Percentiles rank a stretch among this genome's conserved stretches.
These are phyloP conservation scores for Grammomys dolichurus DNA, from an alignment of 2,113 vertebrate genomes.

Conservation along the genomic window DNA sequence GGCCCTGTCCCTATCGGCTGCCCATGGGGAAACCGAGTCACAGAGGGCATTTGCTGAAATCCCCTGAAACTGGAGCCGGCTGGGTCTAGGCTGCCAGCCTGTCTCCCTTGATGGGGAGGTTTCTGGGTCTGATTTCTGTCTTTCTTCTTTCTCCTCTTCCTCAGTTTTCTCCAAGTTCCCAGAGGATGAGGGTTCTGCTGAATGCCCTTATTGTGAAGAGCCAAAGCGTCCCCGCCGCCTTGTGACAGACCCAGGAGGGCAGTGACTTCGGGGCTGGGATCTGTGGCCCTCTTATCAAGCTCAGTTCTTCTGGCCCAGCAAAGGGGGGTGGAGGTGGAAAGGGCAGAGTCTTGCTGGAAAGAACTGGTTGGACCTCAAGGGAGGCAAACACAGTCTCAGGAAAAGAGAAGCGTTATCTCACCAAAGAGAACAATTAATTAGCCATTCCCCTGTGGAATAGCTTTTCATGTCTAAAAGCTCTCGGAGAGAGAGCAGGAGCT, in stretches of 20 bases:
- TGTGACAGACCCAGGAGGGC: not conserved
- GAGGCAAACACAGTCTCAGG: not conserved
- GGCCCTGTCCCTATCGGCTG: not conserved
- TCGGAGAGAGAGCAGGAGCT: not conserved
- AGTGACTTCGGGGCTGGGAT: not conserved
- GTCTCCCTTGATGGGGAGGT: not conserved
- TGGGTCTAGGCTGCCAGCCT: not conserved
- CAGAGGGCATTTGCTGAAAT: not conserved
- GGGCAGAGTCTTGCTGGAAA: not conserved
- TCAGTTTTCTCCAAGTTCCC: not conserved
- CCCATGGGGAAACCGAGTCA: not conserved
- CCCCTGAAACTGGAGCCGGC: slow-evolving; percentile 65
- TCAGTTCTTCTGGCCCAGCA: not conserved
- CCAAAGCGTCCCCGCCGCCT: not conserved
- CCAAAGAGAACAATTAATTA: slow-evolving; percentile 58
- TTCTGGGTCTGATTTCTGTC: slow-evolving; percentile 28
- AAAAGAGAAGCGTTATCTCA: slow-evolving; percentile 51
- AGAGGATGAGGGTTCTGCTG: slow-evolving; percentile 23
- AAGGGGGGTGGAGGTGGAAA: not conserved
- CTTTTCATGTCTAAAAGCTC: slow-evolving; percentile 50
- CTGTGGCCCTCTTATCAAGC: not conserved
- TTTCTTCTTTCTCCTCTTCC: not conserved
- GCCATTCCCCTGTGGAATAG: slow-evolving; percentile 38
- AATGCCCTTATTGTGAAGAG: slow-evolving; percentile 67
- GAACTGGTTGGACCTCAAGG: not conserved